Percentiles rank a stretch among this genome's conserved stretches.
These are phyloP conservation scores for Litocranius walleri DNA, from an alignment of 2,113 vertebrate species.

Conservation along the genomic window DNA sequence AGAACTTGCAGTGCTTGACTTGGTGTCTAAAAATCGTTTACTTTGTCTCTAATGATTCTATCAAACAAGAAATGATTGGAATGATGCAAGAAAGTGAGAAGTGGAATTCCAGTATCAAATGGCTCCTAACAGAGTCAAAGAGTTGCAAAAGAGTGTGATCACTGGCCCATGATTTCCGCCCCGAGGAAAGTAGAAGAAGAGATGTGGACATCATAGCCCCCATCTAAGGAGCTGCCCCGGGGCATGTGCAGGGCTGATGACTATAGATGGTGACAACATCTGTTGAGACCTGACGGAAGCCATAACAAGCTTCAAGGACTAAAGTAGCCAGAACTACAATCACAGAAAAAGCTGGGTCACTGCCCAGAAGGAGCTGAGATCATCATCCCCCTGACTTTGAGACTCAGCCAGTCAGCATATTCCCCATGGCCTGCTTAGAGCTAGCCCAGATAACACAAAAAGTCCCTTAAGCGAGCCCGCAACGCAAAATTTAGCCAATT, in stretches of 20 bases:
- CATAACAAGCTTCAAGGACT: too few relatives aligned
- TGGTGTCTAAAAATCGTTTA: background rate
- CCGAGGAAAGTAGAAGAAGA: background rate
- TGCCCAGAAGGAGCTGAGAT: too few relatives aligned
- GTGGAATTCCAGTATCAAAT: background rate
- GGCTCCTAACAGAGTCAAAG: background rate
- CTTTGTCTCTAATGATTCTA: background rate
- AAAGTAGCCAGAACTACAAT: too few relatives aligned
- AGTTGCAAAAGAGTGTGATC: background rate
- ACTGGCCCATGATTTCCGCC: background rate
- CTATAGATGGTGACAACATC: background rate
- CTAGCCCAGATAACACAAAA: too few relatives aligned
- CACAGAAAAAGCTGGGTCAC: too few relatives aligned
- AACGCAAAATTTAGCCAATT: too few relatives aligned
- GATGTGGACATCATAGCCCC: background rate
- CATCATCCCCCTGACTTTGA: too few relatives aligned
- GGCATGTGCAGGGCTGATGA: accelerated
- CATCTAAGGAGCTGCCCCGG: background rate
- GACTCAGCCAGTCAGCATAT: too few relatives aligned
- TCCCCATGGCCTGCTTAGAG: too few relatives aligned
- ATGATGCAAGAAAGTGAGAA: background rate
- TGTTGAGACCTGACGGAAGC: too few relatives aligned
- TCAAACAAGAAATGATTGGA: background rate
- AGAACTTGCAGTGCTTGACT: background rate
- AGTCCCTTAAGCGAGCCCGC: too few relatives aligned